Base-by-base conservation (phyloP, 2,888 invertebrate genomes). In the Cataglyphis albicans region DNA sequence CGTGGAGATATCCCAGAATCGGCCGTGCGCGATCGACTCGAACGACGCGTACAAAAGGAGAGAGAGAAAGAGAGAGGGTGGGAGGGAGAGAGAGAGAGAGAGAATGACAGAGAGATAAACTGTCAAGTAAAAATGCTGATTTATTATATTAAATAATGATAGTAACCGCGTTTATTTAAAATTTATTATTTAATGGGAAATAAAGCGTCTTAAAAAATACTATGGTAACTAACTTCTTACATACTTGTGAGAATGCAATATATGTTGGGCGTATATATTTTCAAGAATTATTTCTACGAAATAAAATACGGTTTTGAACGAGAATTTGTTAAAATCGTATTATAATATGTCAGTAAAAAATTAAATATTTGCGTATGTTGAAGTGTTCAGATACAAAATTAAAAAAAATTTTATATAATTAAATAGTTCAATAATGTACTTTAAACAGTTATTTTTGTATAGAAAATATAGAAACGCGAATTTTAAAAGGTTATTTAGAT, bases 1-100 rank as follows among this genome's bases (percentile, higher is more conserved):
- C 73, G 41, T 55, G 63, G 64, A 74, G 70, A 76, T 64, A 73
- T 52, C 52, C 82, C 73, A 82, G 86, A 84, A 89, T 85, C 89
- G 85, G 63, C 74, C 84, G 84, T 86, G 87, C 81, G 85, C 88
- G 89, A 87, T 90, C 89, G 89, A 89, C 89, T 89, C 84, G 89
- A 90, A 90, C 89, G 87, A 57, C 44, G 52, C 52, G n/a, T 52
- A 57, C 41, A 57, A 59, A 68, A 21, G 0, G 76, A 61, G 35
- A 78, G 61, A 55, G 74, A 38, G 73, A 70, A 80, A 32, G 67
- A 44, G 68, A 55, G 32, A 29, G 57, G 21, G 21, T 0, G 21
- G 21, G 21, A 21, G 81, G 63, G 81, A 32, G 67, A 44, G 68
- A 55, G 32, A 29, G 57, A 64, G 73, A 25, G 85, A 25, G 38